phyloP scores from a whole-genome alignment of 1,140 invertebrate genomes.

The Theocolax elegans region DNA sequence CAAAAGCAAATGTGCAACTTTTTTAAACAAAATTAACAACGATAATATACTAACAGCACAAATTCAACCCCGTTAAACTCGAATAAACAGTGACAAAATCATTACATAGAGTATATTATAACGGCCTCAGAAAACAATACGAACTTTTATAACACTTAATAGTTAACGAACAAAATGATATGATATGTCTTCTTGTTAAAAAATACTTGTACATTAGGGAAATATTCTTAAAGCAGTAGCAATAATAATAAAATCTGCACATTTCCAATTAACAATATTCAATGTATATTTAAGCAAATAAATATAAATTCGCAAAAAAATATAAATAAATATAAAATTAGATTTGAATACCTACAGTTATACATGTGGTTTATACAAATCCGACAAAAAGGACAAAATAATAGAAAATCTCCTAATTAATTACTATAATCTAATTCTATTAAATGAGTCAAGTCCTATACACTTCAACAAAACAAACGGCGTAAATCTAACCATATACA shows the following conservation, averaged over 20 bases:
- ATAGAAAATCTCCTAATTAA: constrained; percentile 47
- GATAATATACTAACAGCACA: too few species aligned
- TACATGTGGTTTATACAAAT: constrained; percentile 50
- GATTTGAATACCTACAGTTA: constrained; percentile 54
- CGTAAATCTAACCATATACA: constrained; percentile 45
- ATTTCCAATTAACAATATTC: not conserved
- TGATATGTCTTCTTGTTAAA: too few species aligned
- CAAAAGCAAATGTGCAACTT: too few species aligned
- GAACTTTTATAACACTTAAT: too few species aligned
- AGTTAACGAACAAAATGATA: too few species aligned
- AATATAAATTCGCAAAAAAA: constrained; percentile 32
- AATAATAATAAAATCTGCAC: not conserved
- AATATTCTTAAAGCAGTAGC: constrained; percentile 47
- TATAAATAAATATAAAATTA: constrained; percentile 39
- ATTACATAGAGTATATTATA: not conserved
- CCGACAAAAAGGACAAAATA: constrained; percentile 47
- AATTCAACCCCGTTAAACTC: too few species aligned
- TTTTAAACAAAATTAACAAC: too few species aligned
- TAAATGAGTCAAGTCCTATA: constrained; percentile 47
- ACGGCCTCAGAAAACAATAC: too few species aligned
- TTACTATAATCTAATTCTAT: constrained; percentile 41
- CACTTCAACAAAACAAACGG: constrained; percentile 46
- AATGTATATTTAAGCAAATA: constrained; percentile 39
- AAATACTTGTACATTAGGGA: constrained; percentile 43
- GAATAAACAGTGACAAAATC: too few species aligned